Base-by-base conservation (phyloP, 1,140 invertebrate species). In the Caenorhabditis brenneri region DNA sequence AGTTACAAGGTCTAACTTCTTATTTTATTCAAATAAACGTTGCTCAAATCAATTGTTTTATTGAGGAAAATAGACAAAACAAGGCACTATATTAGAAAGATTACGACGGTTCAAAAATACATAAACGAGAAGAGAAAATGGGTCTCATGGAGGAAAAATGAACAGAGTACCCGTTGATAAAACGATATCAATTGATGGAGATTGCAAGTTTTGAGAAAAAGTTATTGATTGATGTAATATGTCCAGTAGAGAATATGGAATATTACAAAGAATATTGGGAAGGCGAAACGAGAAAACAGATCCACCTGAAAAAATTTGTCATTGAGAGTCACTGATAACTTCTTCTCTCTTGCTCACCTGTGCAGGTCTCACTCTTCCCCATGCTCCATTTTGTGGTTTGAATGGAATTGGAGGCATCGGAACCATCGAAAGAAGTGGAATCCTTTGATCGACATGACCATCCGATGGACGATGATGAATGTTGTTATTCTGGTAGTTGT, bases 171-270 rank as follows among this genome's bases (percentile, higher is more conserved):
- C 65, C 65, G 65, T 74, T 46, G 6, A 39, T n/a, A 22, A 2
- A 29, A 31, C 22, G 29, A 24, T 42, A 74, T 27, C n/a, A 42
- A 24, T 31, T 31, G 22, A 29, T 29, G 33, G 10, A 33, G 19
- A 58, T 39, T 29, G 15, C 22, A 31, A 16, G 39, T 81, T 48
- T 24, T 10, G 33, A 60, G 22, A 53, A 24, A 22, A 16, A 39
- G n/a, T 55, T 60, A 55, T 55, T 81, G 51, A 46, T 91, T 83
- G 24, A 91, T 65, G 85, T 89, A 91, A 74, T 88, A 85, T 42
- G 85, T 85, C 88, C 88, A 89, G 74, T 89, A 89, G 33, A 79
- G 78, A 29, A 91, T 65, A 85, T 89, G 87, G 65, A 89, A 89
- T 15, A 90, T 24, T 24, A 88, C 29, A 79, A 91, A 89, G 53